Conservation (phyloP, 2,888 invertebrate species). For the Diarsia rubi region DNA sequence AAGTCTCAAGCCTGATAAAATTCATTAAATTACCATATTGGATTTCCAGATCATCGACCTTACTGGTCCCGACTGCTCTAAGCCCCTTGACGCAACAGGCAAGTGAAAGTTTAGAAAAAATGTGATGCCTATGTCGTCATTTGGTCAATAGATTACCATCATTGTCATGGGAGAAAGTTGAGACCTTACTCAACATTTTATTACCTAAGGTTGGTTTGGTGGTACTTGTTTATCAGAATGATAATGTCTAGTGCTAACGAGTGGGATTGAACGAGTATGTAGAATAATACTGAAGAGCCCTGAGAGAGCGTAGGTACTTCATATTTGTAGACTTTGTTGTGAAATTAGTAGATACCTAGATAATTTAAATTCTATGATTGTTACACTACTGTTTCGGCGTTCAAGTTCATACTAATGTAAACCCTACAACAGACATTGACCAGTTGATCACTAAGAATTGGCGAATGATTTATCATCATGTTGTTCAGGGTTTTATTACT, state of each 20-base stretch:
- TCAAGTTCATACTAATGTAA: slow-evolving; percentile 24
- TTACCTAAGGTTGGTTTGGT: slow-evolving; percentile 13
- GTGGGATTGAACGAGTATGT: not conserved
- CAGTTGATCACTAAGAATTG: slow-evolving; percentile 23
- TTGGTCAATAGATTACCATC: slow-evolving; percentile 56
- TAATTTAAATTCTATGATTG: not conserved
- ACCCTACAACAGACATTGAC: slow-evolving; percentile 7
- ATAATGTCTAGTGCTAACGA: slow-evolving; percentile 7
- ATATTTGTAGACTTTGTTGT: not conserved
- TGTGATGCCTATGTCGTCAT: slow-evolving; percentile 57
- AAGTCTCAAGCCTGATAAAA: slow-evolving; percentile 13
- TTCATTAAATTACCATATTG: slow-evolving; percentile 19
- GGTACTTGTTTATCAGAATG: slow-evolving; percentile 5
- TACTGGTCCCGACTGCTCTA: slow-evolving; percentile 40
- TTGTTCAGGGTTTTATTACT: slow-evolving; percentile 32
- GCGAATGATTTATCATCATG: slow-evolving; percentile 31
- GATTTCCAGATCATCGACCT: slow-evolving; percentile 57
- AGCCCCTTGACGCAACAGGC: slow-evolving; percentile 65
- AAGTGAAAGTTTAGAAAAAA: slow-evolving; percentile 75
- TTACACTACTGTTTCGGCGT: not conserved
- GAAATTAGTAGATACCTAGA: not conserved
- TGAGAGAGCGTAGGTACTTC: not conserved
- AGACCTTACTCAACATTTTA: slow-evolving; percentile 63
- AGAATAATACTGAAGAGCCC: not conserved
- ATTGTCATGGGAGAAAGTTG: slow-evolving; percentile 62